Conservation (phyloP, 2,888 invertebrate genomes). For the Steinernema hermaphroditum region DNA sequence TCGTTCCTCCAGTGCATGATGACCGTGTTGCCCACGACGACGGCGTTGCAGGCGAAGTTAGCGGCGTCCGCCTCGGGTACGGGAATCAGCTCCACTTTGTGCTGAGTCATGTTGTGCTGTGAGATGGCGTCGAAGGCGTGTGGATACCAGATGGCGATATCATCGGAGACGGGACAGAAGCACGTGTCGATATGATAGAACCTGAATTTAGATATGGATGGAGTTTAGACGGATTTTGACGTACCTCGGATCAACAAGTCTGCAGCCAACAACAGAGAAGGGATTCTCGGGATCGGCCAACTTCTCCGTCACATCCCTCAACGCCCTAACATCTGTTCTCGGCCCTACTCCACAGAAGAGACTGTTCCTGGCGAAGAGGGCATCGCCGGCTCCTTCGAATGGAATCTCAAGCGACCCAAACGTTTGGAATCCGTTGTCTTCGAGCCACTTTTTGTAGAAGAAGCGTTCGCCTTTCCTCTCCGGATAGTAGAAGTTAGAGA, state of each 20-base stretch:
- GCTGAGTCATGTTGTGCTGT: constrained; percentile 54
- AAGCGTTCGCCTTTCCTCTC: constrained; percentile 60
- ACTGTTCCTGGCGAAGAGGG: constrained; percentile 52
- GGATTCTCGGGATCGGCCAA: constrained; percentile 40
- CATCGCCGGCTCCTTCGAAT: constrained; percentile 65
- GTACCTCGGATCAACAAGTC: constrained; percentile 62
- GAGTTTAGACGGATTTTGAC: neutral
- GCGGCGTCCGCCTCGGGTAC: constrained; percentile 58
- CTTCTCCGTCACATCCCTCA: constrained; percentile 47
- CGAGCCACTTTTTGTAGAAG: constrained; percentile 58
- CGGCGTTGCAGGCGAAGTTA: constrained; percentile 64
- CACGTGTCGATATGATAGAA: constrained; percentile 66
- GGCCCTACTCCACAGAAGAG: constrained; percentile 61
- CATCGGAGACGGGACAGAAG: constrained; percentile 61
- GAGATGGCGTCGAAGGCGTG: constrained; percentile 59
- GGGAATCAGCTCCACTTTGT: constrained; percentile 39
- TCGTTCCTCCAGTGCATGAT: constrained; percentile 57
- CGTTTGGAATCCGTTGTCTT: constrained; percentile 55
- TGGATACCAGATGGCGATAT: constrained; percentile 59
- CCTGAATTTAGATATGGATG: constrained; percentile 36
- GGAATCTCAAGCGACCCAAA: constrained; percentile 54
- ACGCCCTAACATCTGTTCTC: constrained; percentile 54
- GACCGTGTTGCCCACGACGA: constrained; percentile 60
- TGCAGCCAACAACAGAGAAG: constrained; percentile 57
- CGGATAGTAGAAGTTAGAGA: constrained; percentile 59